These are phyloP conservation scores for Pipistrellus pygmaeus DNA, from an alignment of 2,797 vertebrate genomes.

Conservation along the genomic window DNA sequence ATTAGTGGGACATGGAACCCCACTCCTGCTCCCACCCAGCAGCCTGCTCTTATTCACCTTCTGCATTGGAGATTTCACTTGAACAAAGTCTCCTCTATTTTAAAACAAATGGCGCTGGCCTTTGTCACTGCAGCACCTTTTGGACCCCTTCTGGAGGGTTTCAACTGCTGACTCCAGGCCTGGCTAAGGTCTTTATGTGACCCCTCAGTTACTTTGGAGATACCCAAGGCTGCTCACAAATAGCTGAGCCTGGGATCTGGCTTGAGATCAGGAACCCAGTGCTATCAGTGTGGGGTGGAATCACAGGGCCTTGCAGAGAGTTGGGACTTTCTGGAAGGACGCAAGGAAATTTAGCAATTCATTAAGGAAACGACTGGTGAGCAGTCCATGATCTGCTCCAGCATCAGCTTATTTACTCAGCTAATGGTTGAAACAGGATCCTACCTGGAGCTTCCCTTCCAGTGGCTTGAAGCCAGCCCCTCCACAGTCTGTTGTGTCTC, in stretches of 20 bases:
- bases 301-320: neutral
- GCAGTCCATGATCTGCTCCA: slow-evolving; percentile 82
- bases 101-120: neutral
- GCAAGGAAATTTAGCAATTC: slow-evolving; percentile 87
- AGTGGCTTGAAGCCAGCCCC: slow-evolving; percentile 41
- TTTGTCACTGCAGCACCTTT: rapidly evolving
- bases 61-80: neutral
- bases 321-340: slow-evolving; percentile 78
- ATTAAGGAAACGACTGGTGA: slow-evolving; percentile 86
- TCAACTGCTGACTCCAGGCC: rapidly evolving
- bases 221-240: neutral
- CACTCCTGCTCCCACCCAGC: neutral
- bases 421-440: slow-evolving; percentile 83
- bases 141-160: neutral
- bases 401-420: slow-evolving; percentile 84
- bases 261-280: slow-evolving; percentile 39
- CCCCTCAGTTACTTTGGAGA: neutral
- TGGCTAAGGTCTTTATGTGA: neutral
- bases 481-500: slow-evolving; percentile 62
- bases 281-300: slow-evolving; percentile 45
- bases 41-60: neutral
- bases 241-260: slow-evolving; percentile 59
- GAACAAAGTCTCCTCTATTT: neutral
- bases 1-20: rapidly evolving
- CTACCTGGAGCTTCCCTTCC: slow-evolving; percentile 80